These are phyloP conservation scores for Glossophaga mutica DNA, from an alignment of 2,797 vertebrate genomes.

Conservation along the genomic window DNA sequence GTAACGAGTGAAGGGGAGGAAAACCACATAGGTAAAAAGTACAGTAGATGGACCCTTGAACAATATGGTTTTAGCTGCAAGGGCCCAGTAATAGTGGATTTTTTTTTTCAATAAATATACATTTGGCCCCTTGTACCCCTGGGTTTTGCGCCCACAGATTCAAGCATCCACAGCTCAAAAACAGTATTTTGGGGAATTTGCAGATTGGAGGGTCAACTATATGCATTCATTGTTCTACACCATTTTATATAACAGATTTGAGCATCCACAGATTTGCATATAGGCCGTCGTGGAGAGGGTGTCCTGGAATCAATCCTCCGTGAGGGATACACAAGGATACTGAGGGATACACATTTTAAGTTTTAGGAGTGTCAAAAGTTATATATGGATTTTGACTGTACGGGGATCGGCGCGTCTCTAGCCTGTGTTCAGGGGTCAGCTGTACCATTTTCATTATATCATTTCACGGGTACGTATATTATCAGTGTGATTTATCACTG, in stretches of 20 bases:
- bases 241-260: background rate
- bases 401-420: background rate
- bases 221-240: background rate
- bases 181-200: background rate
- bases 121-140: background rate
- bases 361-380: background rate
- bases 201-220: background rate
- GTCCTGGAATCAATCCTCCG: background rate
- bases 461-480: background rate
- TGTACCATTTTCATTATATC: background rate
- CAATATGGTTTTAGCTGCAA: background rate
- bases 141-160: background rate
- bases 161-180: background rate
- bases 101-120: background rate
- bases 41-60: background rate
- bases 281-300: fast-evolving
- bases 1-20: background rate
- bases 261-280: background rate
- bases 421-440: background rate
- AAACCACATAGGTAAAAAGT: background rate
- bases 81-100: background rate
- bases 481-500: background rate
- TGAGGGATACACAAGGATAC: no score
- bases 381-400: background rate
- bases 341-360: background rate